Evolutionary conservation across 2,888 invertebrate species (phyloP).

Genomic region (Teinopalpus imperialis): DNA sequence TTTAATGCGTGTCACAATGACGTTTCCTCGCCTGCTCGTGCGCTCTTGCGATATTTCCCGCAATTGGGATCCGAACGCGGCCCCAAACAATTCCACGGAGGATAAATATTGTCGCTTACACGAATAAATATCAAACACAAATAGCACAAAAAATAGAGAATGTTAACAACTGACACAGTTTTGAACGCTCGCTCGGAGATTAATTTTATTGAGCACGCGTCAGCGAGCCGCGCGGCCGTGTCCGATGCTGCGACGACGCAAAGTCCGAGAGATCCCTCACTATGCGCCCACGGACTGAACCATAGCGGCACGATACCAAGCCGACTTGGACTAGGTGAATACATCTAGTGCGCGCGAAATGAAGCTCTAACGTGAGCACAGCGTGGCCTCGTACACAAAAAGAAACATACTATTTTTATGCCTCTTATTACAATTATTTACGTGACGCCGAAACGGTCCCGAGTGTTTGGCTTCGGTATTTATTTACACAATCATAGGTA

Average conservation of each 20-base stretch:
- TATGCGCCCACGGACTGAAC: slow-evolving; percentile 2
- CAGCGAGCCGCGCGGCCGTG: slow-evolving; percentile 24
- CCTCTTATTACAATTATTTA: slow-evolving; percentile 34
- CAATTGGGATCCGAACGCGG: slow-evolving; percentile 3
- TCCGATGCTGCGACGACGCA: slow-evolving; percentile 11
- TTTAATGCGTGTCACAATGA: neutral
- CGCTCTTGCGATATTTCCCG: slow-evolving; percentile 1
- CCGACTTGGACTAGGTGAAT: too few relatives aligned
- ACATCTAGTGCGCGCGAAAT: too few relatives aligned
- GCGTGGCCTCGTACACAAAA: slow-evolving; percentile 4
- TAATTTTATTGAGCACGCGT: slow-evolving; percentile 44
- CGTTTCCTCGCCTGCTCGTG: neutral
- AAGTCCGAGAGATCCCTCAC: slow-evolving; percentile 7
- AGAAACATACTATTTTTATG: slow-evolving; percentile 33
- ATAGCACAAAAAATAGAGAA: slow-evolving; percentile 58
- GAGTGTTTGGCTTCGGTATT: neutral
- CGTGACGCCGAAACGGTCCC: slow-evolving; percentile 1
- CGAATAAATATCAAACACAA: slow-evolving; percentile 54
- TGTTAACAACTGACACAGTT: slow-evolving; percentile 65
- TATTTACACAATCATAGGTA: neutral
- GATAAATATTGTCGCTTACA: slow-evolving; percentile 40
- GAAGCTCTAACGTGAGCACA: neutral
- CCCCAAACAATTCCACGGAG: slow-evolving; percentile 36
- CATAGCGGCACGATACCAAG: too few relatives aligned
- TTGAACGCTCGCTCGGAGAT: slow-evolving; percentile 39